phyloP scores from a whole-genome alignment of 2,113 vertebrate species.

The Pseudolaguvia tuberculata region DNA sequence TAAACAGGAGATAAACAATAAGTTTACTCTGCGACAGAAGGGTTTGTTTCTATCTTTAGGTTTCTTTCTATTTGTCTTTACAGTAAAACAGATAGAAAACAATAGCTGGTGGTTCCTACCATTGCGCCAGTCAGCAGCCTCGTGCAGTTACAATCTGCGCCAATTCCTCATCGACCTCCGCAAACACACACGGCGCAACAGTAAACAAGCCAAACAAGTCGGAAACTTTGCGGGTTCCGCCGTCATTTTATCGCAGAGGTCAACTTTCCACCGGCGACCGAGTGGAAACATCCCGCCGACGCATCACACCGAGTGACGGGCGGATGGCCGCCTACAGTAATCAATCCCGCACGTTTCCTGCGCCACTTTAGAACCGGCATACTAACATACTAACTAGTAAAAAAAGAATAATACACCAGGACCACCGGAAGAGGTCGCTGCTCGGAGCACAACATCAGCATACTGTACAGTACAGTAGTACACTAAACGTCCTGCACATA shows the following conservation, averaged over 20 bases:
- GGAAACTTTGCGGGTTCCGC: background rate
- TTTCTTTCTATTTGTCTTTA: background rate
- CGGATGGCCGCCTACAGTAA: background rate
- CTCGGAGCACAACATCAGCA: background rate
- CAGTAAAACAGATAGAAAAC: background rate
- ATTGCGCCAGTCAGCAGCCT: constrained; percentile 11
- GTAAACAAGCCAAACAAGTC: background rate
- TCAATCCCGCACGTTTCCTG: background rate
- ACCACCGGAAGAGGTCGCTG: background rate
- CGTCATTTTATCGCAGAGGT: background rate
- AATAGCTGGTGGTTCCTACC: constrained; percentile 22
- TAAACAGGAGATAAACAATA: too few species aligned
- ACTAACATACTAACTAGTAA: background rate
- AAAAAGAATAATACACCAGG: background rate
- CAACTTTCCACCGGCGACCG: background rate
- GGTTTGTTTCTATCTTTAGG: background rate
- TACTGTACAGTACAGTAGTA: background rate
- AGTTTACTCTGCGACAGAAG: background rate
- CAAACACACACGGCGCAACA: background rate
- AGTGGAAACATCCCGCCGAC: constrained; percentile 32
- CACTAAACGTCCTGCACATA: background rate
- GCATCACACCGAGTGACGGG: background rate
- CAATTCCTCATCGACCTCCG: constrained; percentile 17
- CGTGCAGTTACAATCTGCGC: constrained; percentile 2
- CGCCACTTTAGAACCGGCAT: background rate